phyloP scores from a whole-genome alignment of 2,113 vertebrate genomes.

The Rhynchomys soricoides region DNA sequence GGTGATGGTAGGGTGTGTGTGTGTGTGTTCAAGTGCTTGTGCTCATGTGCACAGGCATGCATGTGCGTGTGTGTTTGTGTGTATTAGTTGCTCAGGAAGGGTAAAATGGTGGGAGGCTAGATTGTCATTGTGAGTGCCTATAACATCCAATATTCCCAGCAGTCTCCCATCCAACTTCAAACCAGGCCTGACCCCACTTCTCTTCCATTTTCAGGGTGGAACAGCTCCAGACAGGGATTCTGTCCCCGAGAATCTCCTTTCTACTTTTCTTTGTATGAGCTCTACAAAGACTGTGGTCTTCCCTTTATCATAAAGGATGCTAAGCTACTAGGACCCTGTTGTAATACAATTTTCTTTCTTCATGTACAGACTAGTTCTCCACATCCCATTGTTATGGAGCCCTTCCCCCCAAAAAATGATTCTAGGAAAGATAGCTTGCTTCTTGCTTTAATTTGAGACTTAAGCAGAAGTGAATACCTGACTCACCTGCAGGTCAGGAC shows the following conservation, averaged over 20 bases:
- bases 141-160: background rate
- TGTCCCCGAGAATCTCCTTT: background rate
- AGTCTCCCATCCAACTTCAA: background rate
- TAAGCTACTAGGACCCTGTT: background rate
- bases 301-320: background rate
- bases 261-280: background rate
- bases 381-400: background rate
- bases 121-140: background rate
- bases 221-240: background rate
- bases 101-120: background rate
- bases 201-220: background rate
- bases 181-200: background rate
- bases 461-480: background rate
- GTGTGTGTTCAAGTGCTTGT: background rate
- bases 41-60: background rate
- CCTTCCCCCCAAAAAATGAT: rapidly evolving
- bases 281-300: background rate
- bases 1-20: background rate
- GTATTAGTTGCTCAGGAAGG: background rate
- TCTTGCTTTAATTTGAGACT: background rate
- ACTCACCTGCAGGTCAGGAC: background rate
- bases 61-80: background rate
- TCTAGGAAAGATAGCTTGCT: background rate
- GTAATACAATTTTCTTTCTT: background rate
- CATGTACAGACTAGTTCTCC: background rate